Percentiles rank a stretch among this genome's conserved stretches.
phyloP scores from a whole-genome alignment of 2,888 invertebrate genomes.

The Trachelus iudaicus region DNA sequence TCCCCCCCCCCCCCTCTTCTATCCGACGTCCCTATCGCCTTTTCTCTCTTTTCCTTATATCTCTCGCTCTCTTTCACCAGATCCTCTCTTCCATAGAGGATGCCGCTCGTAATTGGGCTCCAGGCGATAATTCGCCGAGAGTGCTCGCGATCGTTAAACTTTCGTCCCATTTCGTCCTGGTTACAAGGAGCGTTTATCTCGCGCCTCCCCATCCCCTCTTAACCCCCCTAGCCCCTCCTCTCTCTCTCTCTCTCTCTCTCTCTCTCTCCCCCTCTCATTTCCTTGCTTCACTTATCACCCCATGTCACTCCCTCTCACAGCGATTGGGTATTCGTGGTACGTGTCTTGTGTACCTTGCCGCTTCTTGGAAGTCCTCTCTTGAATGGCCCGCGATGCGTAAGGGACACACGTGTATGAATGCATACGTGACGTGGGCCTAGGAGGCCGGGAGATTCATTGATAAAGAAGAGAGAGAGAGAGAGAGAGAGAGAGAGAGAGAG shows the following conservation, averaged over 20 bases:
- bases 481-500: too few relatives aligned
- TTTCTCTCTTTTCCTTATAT: constrained; percentile 16
- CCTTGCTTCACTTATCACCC: background rate
- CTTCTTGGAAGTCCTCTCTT: too few relatives aligned
- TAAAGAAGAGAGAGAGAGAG: too few relatives aligned
- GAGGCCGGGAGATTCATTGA: too few relatives aligned
- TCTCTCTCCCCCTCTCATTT: background rate
- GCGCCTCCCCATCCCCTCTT: background rate
- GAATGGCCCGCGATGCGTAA: too few relatives aligned
- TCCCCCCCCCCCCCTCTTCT: constrained; percentile 2
- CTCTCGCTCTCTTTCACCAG: constrained; percentile 11
- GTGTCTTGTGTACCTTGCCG: too few relatives aligned
- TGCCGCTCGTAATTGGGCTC: constrained; percentile 51
- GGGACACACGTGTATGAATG: too few relatives aligned
- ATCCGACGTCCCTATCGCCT: background rate
- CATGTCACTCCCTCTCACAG: background rate
- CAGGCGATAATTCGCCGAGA: constrained; percentile 57
- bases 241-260: background rate
- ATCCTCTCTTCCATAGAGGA: constrained; percentile 2
- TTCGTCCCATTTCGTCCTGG: constrained; percentile 37
- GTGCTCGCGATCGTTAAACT: constrained; percentile 56
- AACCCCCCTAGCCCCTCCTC: too few relatives aligned
- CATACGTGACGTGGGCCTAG: too few relatives aligned
- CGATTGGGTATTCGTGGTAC: too few relatives aligned
- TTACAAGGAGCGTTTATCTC: background rate